phyloP scores from a whole-genome alignment of 2,888 invertebrate genomes.

The Drosophila formosana region DNA sequence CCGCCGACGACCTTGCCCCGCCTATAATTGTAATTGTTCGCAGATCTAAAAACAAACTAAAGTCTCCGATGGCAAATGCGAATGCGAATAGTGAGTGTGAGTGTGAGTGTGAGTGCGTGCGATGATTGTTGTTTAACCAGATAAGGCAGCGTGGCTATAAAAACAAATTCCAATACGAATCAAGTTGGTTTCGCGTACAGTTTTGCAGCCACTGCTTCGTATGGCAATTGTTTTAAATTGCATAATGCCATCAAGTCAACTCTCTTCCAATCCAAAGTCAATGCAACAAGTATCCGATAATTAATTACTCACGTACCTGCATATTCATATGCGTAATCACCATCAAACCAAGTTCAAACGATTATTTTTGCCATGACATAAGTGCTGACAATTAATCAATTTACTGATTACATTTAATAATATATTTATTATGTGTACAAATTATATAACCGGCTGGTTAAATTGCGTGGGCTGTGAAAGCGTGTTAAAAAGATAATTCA shows the following conservation, averaged over 20 bases:
- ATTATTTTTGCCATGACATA: neutral
- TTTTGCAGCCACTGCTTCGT: conserved; percentile 25
- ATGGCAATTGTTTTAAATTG: conserved; percentile 12
- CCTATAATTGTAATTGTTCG: conserved; percentile 60
- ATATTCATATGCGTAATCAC: neutral
- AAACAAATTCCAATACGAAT: conserved; percentile 8
- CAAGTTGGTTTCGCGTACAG: conserved; percentile 22
- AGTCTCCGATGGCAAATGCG: conserved; percentile 8
- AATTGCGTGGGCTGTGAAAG: neutral
- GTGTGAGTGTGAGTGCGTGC: conserved; percentile 55
- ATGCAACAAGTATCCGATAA: conserved; percentile 6
- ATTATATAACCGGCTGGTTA: neutral
- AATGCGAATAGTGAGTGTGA: neutral
- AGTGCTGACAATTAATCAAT: conserved; percentile 6
- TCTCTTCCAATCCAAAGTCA: conserved; percentile 9
- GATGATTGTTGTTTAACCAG: conserved; percentile 61
- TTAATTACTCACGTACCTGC: conserved; percentile 3
- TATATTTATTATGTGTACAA: neutral
- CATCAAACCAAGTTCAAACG: conserved; percentile 9
- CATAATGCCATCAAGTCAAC: conserved; percentile 24
- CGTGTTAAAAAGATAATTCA: too few relatives aligned
- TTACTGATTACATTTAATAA: neutral
- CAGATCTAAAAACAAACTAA: conserved; percentile 16
- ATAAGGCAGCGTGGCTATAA: conserved; percentile 41
- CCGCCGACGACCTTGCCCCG: conserved; percentile 67